Conservation (phyloP, 2,888 invertebrate genomes). For the Aspidiotus rigidus region DNA sequence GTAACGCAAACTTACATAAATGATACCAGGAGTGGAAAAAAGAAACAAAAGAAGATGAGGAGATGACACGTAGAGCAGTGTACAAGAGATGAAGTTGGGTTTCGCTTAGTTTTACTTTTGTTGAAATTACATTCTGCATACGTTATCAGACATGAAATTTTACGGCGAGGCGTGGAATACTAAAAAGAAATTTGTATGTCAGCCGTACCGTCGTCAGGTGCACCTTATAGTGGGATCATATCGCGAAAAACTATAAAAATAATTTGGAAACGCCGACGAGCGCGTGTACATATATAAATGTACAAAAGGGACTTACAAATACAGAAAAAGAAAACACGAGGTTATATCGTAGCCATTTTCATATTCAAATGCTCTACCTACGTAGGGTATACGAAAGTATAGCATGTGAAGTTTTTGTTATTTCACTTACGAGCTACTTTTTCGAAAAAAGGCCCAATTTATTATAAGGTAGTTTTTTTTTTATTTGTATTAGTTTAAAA, state of each 20-base stretch:
- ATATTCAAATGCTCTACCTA: slow-evolving; percentile 1
- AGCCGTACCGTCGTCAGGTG: slow-evolving; percentile 29
- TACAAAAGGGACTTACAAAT: slow-evolving; percentile 11
- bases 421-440: not conserved
- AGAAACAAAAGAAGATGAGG: too few species aligned
- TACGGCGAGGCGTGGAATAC: slow-evolving; percentile 11
- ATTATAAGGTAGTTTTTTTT: not conserved
- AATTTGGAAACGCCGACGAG: slow-evolving; percentile 13
- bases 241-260: slow-evolving; percentile 23
- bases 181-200: slow-evolving; percentile 30
- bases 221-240: slow-evolving; percentile 27
- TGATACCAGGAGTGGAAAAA: too few species aligned
- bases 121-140: slow-evolving; percentile 25
- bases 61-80: too few species aligned
- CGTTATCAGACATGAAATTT: slow-evolving; percentile 27
- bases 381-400: not conserved
- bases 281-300: too few species aligned
- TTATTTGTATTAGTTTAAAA: not conserved
- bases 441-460: not conserved
- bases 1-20: too few species aligned
- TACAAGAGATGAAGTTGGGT: too few species aligned
- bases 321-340: too few species aligned
- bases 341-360: not conserved
- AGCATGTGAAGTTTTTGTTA: not conserved
- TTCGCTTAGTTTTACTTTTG: not conserved